Evolutionary conservation across 2,888 invertebrate genomes (phyloP).

Genomic region (Mimachlamys varia): DNA sequence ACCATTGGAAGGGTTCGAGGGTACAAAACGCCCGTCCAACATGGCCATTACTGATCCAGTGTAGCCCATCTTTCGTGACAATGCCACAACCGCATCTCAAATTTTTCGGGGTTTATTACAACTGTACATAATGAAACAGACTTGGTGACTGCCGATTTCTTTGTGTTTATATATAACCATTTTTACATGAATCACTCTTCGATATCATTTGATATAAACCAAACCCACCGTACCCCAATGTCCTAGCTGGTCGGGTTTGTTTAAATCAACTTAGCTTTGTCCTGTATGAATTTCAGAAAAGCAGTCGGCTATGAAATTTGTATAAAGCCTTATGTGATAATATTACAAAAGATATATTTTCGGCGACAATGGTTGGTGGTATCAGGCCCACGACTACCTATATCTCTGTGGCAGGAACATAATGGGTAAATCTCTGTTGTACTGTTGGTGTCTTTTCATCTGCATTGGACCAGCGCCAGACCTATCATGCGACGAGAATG

Average conservation of each 20-base stretch:
- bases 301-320: slow-evolving; percentile 24
- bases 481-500: slow-evolving; percentile 7
- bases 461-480: background rate
- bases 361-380: background rate
- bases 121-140: slow-evolving; percentile 31
- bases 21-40: background rate
- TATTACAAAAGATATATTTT: slow-evolving; percentile 32
- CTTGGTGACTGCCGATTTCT: slow-evolving; percentile 8
- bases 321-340: slow-evolving; percentile 15
- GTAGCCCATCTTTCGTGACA: background rate
- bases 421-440: background rate
- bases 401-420: background rate
- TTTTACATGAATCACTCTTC: slow-evolving; percentile 15
- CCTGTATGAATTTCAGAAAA: slow-evolving; percentile 26
- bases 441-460: slow-evolving; percentile 24
- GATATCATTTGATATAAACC: slow-evolving; percentile 23
- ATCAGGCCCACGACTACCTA: background rate
- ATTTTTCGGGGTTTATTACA: background rate
- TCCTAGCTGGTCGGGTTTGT: background rate
- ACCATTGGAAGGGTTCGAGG: background rate
- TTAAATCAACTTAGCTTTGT: slow-evolving; percentile 34
- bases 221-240: background rate
- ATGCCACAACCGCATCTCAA: background rate
- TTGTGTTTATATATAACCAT: background rate
- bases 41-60: background rate